These are phyloP conservation scores for Otus sunia DNA, from an alignment of 2,113 vertebrate species.

Conservation along the genomic window DNA sequence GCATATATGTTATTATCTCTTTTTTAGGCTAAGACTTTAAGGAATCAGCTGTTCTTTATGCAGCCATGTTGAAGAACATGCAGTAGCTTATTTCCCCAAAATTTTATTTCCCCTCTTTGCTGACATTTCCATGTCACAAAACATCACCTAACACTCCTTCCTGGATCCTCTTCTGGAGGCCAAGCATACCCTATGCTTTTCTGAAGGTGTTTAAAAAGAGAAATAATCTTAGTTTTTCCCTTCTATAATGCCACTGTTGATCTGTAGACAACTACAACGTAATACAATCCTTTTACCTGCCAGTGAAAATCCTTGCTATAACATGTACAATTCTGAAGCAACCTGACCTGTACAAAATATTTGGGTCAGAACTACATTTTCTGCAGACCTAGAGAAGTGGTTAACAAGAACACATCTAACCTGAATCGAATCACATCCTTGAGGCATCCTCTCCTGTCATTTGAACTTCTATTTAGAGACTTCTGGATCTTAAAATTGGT, in stretches of 20 bases:
- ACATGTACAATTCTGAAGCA: not conserved
- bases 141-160: not conserved
- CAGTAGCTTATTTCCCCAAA: not conserved
- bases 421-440: not conserved
- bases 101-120: not conserved
- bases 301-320: not conserved
- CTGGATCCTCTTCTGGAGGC: not conserved
- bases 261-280: not conserved
- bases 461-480: not conserved
- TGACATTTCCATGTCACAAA: not conserved
- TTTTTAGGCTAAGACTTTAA: not conserved
- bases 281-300: not conserved
- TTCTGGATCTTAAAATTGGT: not conserved
- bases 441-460: not conserved
- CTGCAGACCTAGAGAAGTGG: not conserved
- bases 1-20: not conserved
- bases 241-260: not conserved
- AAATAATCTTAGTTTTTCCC: not conserved
- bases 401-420: not conserved
- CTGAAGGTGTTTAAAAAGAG: not conserved
- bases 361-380: not conserved
- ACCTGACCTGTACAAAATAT: not conserved
- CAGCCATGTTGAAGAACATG: not conserved
- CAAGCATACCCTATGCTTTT: not conserved
- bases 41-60: not conserved